Base-by-base conservation (phyloP, 2,888 invertebrate genomes). In the Noctuana brunneofusca region DNA sequence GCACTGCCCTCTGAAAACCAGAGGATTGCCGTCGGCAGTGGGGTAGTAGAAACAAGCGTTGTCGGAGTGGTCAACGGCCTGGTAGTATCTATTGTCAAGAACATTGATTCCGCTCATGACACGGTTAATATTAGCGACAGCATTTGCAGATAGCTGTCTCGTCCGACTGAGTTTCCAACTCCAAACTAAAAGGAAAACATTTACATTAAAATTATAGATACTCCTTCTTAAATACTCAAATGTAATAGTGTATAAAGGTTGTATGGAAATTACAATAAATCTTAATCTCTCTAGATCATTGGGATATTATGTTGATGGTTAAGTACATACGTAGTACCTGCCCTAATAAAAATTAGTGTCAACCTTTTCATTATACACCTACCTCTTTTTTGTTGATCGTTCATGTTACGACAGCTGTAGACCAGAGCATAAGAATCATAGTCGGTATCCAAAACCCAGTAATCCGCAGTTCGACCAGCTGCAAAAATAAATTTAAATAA, bases 401-500 rank as follows among this genome's bases (percentile, higher is more conserved):
- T 82, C 20, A 89, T 76, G 69, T 92, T 87, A 0, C 75, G 77
- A 71, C 94, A 94, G 43, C 93, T 93, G 88, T 94, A 95, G 0
- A 94, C 92, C 0, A 94, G 88, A 0, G 94, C 84, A 69, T 92
- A 95, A 50, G 87, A 86, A 0, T 85, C 84, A 72, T 95, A 95
- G 74, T 95, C 94, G 0, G 94, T 94, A 52, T 90, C 80, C 16
- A 81, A 68, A 18, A 83, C 71, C 73, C 71, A 78, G 55, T 79
- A 78, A 30, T 77, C 73, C 6, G 67, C 53, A 6, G 71, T 5
- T 38, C 14, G n/a, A 38, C 38, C 14, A 3, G 38, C 38, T 38
- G 11, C 6, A 38, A 38, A 5, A 38, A 38, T n/a, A n/a, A n/a
- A n/a, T n/a, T n/a, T n/a, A n/a, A n/a, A n/a, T n/a, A n/a, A n/a